Conservation (phyloP, 2,113 vertebrate species). For the Dicerorhinus sumatrensis region DNA sequence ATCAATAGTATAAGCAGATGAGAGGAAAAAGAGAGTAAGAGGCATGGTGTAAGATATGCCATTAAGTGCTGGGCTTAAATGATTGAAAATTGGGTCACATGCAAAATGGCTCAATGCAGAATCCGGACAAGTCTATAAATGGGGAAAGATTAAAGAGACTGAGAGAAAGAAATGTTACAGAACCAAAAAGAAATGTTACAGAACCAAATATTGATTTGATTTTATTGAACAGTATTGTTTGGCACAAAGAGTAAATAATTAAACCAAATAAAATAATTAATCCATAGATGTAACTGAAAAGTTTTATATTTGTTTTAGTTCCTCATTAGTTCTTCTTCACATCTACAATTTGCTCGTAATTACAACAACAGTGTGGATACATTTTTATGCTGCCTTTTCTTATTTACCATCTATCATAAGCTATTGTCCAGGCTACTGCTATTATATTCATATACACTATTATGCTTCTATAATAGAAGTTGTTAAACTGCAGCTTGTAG, state of each 20-base stretch:
- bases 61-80: rapidly evolving
- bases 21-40: not conserved
- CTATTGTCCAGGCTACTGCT: not conserved
- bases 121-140: not conserved
- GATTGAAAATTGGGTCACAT: not conserved
- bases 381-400: not conserved
- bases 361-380: not conserved
- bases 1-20: not conserved
- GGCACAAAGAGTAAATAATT: not conserved
- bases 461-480: not conserved
- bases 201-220: not conserved
- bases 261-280: not conserved
- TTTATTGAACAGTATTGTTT: not conserved
- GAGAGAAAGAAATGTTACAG: not conserved
- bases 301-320: not conserved
- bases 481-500: not conserved
- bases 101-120: not conserved
- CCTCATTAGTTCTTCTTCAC: not conserved
- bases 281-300: not conserved
- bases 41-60: not conserved
- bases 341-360: not conserved
- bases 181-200: not conserved
- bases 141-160: not conserved
- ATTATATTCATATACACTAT: not conserved
- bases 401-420: not conserved